A percentile compares a stretch with the other conserved stretches of the same genome.
Conservation (phyloP, 2,113 vertebrate genomes). For the Kobus ellipsiprymnus region DNA sequence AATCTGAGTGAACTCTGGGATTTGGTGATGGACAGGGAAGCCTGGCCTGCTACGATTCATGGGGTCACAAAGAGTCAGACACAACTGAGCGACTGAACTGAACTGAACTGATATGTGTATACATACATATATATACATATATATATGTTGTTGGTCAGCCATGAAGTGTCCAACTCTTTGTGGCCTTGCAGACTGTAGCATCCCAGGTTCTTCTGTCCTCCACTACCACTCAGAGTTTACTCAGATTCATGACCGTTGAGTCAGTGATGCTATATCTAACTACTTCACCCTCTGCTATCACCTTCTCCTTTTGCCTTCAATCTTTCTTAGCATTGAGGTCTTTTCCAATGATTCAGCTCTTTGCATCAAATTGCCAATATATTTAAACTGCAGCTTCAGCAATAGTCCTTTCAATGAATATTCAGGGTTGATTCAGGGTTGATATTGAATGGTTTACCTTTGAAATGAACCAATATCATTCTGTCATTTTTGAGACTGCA, state of each 20-base stretch:
- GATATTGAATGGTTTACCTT: not conserved
- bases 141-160: too few species aligned
- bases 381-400: not conserved
- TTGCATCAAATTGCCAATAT: not conserved
- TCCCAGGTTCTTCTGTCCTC: too few species aligned
- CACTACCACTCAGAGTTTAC: too few species aligned
- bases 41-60: too few species aligned
- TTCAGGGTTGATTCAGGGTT: not conserved
- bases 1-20: too few species aligned
- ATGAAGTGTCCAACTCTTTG: too few species aligned
- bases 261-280: not conserved
- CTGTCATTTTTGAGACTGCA: not conserved
- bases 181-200: too few species aligned
- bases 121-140: fast-evolving
- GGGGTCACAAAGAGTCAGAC: too few species aligned
- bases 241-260: not conserved
- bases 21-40: too few species aligned
- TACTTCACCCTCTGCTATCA: not conserved
- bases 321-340: not conserved
- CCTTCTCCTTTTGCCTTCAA: not conserved
- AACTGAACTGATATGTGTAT: too few species aligned
- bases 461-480: not conserved
- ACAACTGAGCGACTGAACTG: too few species aligned
- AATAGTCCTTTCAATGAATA: not conserved
- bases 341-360: not conserved